Percentiles rank a stretch among this genome's conserved stretches.
Evolutionary conservation across 2,113 vertebrate species (phyloP).

Genomic region (Callocephalon fimbriatum): DNA sequence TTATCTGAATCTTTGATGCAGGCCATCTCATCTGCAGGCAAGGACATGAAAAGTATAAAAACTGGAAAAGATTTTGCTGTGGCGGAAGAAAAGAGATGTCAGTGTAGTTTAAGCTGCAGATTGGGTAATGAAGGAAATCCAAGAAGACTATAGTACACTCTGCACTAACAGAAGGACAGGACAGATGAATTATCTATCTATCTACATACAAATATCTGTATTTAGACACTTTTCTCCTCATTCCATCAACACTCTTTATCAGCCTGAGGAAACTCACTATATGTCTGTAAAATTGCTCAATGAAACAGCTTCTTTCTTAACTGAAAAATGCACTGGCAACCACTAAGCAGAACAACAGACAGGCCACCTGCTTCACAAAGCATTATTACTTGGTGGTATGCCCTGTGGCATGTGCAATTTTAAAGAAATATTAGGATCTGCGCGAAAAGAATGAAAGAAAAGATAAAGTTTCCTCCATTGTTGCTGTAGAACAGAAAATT

Average conservation of each 20-base stretch:
- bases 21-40: not conserved
- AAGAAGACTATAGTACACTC: conserved; percentile 58
- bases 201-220: not conserved
- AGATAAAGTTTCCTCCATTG: not conserved
- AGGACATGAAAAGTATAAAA: not conserved
- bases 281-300: not conserved
- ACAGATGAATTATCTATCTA: conserved; percentile 19
- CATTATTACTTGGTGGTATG: not conserved
- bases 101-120: not conserved
- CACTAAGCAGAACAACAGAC: not conserved
- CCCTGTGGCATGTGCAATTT: not conserved
- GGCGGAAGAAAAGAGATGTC: not conserved
- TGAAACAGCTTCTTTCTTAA: not conserved
- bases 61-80: not conserved
- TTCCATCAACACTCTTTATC: conserved; percentile 69
- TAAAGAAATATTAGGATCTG: conserved; percentile 1
- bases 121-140: conserved; percentile 66
- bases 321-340: not conserved
- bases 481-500: not conserved
- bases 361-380: not conserved
- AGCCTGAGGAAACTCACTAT: conserved; percentile 45
- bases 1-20: not conserved
- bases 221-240: conserved; percentile 51
- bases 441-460: conserved; percentile 9
- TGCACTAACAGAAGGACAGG: conserved; percentile 70